Conservation (phyloP, 2,113 vertebrate species). For the Petromus typicus region DNA sequence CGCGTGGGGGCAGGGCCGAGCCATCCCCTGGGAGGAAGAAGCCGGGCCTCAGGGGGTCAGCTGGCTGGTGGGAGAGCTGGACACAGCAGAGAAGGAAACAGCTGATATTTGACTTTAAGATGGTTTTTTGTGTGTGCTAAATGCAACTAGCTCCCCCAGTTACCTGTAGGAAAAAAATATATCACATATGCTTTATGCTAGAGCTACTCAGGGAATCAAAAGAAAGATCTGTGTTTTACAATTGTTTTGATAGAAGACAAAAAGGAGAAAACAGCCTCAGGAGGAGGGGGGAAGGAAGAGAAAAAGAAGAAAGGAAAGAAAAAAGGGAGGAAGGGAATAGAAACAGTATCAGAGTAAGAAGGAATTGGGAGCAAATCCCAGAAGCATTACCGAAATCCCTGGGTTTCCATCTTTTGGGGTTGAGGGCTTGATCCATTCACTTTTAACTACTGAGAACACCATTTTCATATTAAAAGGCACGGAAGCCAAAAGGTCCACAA, state of each 20-base stretch:
- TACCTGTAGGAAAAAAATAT: background rate
- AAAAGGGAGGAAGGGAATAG: background rate
- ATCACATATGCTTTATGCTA: background rate
- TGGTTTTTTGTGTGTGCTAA: background rate
- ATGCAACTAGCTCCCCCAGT: background rate
- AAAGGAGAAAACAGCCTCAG: background rate
- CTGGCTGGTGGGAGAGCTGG: background rate
- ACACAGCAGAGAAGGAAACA: background rate
- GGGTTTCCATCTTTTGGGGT: background rate
- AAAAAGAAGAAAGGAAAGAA: no score
- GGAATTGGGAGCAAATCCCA: background rate
- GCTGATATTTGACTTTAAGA: background rate
- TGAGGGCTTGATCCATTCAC: background rate
- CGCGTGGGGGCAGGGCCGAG: background rate
- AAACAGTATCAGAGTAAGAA: background rate
- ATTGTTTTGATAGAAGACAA: conserved; percentile 3
- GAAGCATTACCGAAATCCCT: background rate
- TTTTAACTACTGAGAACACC: no score
- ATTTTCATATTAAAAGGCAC: background rate
- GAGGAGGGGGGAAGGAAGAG: no score
- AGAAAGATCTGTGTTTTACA: background rate
- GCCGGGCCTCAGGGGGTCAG: background rate
- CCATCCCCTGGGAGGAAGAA: background rate
- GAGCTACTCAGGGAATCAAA: background rate
- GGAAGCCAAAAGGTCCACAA: background rate